These are phyloP conservation scores for Spilarctia lutea DNA, from an alignment of 2,888 invertebrate genomes.

Conservation along the genomic window DNA sequence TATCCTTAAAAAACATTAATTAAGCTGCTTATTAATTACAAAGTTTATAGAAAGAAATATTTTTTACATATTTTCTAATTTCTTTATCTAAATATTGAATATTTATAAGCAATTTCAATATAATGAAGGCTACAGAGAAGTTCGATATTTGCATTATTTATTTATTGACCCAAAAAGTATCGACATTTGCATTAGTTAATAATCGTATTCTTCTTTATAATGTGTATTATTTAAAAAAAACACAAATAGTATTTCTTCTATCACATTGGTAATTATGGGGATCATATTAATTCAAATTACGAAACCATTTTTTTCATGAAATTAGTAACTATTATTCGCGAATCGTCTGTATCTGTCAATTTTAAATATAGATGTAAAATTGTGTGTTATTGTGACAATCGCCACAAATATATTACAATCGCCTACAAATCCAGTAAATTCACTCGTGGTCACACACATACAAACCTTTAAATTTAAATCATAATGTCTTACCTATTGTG, in stretches of 20 bases:
- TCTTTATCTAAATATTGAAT: constrained; percentile 22
- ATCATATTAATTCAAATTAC: not conserved
- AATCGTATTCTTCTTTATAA: not conserved
- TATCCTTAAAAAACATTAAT: not conserved
- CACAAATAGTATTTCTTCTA: not conserved
- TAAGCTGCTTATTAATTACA: not conserved
- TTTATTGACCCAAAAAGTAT: constrained; percentile 17
- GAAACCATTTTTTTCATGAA: too few species aligned
- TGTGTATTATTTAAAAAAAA: not conserved
- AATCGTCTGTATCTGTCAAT: too few species aligned
- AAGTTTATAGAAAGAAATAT: not conserved
- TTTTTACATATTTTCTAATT: not conserved
- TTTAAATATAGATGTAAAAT: too few species aligned
- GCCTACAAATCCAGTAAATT: too few species aligned
- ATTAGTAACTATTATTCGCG: too few species aligned
- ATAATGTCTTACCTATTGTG: too few species aligned
- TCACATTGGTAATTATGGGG: not conserved
- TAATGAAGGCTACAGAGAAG: constrained; percentile 18
- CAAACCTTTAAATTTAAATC: too few species aligned
- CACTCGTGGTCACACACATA: too few species aligned
- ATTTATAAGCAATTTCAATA: constrained; percentile 35
- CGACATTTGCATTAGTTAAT: constrained; percentile 9
- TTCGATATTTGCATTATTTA: constrained; percentile 22
- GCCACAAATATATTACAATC: too few species aligned
- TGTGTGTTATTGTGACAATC: too few species aligned